Evolutionary conservation across 2,113 vertebrate genomes (phyloP).

Genomic region (Labeo catla): DNA sequence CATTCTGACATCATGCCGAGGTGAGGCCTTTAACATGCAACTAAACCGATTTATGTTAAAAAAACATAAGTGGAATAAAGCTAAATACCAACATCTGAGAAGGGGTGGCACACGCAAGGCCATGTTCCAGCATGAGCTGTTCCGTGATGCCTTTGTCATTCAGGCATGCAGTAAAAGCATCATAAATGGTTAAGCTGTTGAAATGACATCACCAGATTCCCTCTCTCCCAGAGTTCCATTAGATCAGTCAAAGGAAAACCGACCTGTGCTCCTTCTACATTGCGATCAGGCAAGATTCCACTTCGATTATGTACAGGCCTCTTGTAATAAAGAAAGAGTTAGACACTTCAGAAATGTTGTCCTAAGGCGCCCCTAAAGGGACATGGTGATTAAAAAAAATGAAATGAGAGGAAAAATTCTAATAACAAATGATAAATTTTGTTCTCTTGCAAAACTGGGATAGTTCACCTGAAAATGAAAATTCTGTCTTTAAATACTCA

Average conservation of each 20-base stretch:
- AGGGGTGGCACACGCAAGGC: background rate
- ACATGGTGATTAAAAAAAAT: background rate
- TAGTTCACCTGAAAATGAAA: too few relatives aligned
- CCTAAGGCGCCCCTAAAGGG: background rate
- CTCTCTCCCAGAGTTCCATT: constrained; percentile 37
- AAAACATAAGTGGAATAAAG: background rate
- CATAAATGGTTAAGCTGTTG: background rate
- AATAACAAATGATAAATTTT: too few relatives aligned
- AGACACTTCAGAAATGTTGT: background rate
- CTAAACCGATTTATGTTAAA: background rate
- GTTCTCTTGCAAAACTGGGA: too few relatives aligned
- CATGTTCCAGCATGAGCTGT: background rate
- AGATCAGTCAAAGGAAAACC: constrained; percentile 1
- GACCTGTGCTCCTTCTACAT: background rate
- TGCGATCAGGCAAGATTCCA: background rate
- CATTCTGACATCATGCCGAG: constrained; percentile 40
- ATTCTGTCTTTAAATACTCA: too few relatives aligned
- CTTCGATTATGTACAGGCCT: background rate
- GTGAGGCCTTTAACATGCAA: background rate
- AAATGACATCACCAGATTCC: constrained; percentile 33
- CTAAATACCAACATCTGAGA: background rate
- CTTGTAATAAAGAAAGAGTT: background rate
- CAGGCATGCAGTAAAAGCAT: constrained; percentile 13
- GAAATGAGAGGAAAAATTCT: background rate
- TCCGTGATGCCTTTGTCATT: constrained; percentile 14